These are phyloP conservation scores for Peromyscus nudipes DNA, from an alignment of 2,797 vertebrate species.

Conservation along the genomic window DNA sequence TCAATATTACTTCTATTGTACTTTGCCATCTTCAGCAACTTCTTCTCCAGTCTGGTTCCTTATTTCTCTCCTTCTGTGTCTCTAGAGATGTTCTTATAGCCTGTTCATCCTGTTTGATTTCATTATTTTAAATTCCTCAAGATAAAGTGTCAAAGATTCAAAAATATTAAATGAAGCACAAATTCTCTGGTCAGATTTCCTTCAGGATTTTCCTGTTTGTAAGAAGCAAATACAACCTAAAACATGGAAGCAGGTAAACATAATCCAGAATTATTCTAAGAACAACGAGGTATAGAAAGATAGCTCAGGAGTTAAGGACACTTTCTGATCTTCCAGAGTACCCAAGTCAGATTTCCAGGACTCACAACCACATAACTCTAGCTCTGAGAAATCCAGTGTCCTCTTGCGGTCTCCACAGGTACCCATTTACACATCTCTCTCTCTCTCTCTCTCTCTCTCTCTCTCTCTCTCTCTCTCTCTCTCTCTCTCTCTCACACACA, in stretches of 20 bases:
- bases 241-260: too few relatives aligned
- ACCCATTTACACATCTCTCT: too few relatives aligned
- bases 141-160: neutral
- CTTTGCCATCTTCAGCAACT: neutral
- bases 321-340: neutral
- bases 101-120: neutral
- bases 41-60: neutral
- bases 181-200: neutral
- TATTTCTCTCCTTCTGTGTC: neutral
- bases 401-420: too few relatives aligned
- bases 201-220: neutral
- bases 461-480: too few relatives aligned
- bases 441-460: too few relatives aligned
- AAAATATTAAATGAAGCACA: neutral
- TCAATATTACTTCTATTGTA: neutral
- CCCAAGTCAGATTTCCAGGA: neutral
- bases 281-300: neutral
- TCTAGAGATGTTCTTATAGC: neutral
- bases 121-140: neutral
- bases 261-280: neutral
- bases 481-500: too few relatives aligned
- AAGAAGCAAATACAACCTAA: neutral
- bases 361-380: neutral
- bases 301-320: too few relatives aligned
- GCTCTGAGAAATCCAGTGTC: neutral